Evolutionary conservation across 2,888 invertebrate species (phyloP).

Genomic region (Apamea sordens): DNA sequence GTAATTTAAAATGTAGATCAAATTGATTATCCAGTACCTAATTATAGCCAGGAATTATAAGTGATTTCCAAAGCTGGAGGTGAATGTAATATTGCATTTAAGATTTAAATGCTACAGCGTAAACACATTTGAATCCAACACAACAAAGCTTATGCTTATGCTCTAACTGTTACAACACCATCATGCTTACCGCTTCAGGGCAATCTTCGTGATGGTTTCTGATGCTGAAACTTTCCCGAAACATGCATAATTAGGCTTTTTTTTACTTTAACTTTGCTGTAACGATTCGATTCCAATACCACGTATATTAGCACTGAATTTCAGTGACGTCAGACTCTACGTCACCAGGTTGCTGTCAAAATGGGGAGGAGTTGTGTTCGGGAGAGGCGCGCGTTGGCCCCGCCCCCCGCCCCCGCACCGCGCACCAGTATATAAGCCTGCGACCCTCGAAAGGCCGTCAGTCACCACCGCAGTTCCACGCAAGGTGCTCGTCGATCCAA

Average conservation of each 20-base stretch:
- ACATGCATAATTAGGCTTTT: not conserved
- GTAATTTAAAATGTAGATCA: not conserved
- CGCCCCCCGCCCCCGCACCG: constrained; percentile 78
- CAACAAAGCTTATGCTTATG: not conserved
- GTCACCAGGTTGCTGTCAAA: constrained; percentile 78
- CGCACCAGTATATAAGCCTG: constrained; percentile 80
- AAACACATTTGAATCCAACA: not conserved
- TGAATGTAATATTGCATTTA: not conserved
- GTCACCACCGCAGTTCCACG: constrained; percentile 70
- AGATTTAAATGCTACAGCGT: not conserved
- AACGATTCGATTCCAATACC: not conserved
- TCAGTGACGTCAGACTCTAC: constrained; percentile 75
- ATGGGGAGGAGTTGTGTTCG: constrained; percentile 79
- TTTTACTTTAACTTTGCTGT: not conserved
- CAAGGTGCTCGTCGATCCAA: constrained; percentile 69
- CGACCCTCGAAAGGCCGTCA: constrained; percentile 69
- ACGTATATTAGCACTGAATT: constrained; percentile 20
- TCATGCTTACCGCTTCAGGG: not conserved
- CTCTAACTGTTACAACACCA: not conserved
- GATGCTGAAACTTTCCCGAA: not conserved
- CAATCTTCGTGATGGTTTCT: not conserved
- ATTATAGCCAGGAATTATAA: not conserved
- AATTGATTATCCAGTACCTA: not conserved
- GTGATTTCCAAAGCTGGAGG: not conserved
- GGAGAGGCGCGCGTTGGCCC: constrained; percentile 76